A percentile compares a stretch with the other conserved stretches of the same genome.
phyloP scores from a whole-genome alignment of 2,113 vertebrate species.

The Formicarius rufipectus region DNA sequence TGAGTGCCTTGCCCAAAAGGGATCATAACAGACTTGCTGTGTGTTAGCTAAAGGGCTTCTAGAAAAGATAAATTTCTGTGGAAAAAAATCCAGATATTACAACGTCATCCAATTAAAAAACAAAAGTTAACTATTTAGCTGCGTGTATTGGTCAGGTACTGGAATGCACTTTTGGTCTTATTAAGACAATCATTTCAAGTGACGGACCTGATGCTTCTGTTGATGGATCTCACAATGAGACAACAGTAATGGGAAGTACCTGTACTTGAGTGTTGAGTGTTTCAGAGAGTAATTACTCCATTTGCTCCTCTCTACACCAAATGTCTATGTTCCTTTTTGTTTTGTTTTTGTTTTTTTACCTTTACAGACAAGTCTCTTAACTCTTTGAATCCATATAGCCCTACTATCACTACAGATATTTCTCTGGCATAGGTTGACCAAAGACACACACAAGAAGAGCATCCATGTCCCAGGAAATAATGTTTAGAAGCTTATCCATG shows the following conservation, averaged over 20 bases:
- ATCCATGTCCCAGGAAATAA: not conserved
- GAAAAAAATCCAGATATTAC: not conserved
- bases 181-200: not conserved
- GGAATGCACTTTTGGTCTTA: not conserved
- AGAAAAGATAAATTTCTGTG: not conserved
- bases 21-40: not conserved
- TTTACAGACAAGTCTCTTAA: not conserved
- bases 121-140: not conserved
- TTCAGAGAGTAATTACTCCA: not conserved
- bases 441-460: not conserved
- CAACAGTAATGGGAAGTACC: not conserved
- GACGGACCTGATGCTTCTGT: not conserved
- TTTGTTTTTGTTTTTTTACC: too few relatives aligned
- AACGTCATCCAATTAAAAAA: not conserved
- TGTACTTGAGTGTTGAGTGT: not conserved
- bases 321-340: not conserved
- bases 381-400: not conserved
- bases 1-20: not conserved
- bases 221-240: not conserved
- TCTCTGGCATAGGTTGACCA: not conserved
- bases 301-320: not conserved
- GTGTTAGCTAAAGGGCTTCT: not conserved
- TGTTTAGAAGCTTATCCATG: not conserved
- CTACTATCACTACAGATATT: not conserved
- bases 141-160: not conserved